A percentile compares a stretch with the other conserved stretches of the same genome.
Conservation (phyloP, 1,140 invertebrate species). For the Rhyzopertha dominica region DNA sequence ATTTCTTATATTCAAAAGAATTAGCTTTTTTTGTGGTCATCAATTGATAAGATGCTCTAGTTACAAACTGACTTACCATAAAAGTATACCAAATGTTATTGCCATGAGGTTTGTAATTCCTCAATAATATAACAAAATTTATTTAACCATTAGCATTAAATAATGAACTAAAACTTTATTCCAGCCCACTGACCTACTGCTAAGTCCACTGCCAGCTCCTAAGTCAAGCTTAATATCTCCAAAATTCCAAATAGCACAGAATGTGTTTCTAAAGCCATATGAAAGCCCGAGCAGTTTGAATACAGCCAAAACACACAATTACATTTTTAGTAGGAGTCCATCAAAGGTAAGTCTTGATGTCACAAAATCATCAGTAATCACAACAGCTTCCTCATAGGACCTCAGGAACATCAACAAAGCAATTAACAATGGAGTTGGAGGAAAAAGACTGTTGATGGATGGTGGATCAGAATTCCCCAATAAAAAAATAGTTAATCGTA, state of each 20-base stretch:
- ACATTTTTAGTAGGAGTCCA: conserved; percentile 84
- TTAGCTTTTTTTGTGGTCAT: too few relatives aligned
- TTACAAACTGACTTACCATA: too few relatives aligned
- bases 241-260: conserved; percentile 43
- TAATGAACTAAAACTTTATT: too few relatives aligned
- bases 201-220: conserved; percentile 70
- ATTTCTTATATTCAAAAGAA: too few relatives aligned
- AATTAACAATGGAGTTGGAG: conserved; percentile 32
- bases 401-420: conserved; percentile 43
- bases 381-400: conserved; percentile 32
- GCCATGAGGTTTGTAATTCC: too few relatives aligned
- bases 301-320: conserved; percentile 64
- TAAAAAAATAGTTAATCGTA: conserved; percentile 33
- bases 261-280: conserved; percentile 60
- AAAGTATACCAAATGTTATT: too few relatives aligned
- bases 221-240: conserved; percentile 30
- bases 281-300: conserved; percentile 42
- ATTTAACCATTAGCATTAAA: too few relatives aligned
- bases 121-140: too few relatives aligned
- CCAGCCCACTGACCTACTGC: conserved; percentile 46
- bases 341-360: conserved; percentile 65
- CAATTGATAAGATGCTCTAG: too few relatives aligned
- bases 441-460: conserved; percentile 38
- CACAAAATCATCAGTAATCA: conserved; percentile 1
- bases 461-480: conserved; percentile 25